Conservation (phyloP, 2,888 invertebrate species). For the Cordilura impudica region DNA sequence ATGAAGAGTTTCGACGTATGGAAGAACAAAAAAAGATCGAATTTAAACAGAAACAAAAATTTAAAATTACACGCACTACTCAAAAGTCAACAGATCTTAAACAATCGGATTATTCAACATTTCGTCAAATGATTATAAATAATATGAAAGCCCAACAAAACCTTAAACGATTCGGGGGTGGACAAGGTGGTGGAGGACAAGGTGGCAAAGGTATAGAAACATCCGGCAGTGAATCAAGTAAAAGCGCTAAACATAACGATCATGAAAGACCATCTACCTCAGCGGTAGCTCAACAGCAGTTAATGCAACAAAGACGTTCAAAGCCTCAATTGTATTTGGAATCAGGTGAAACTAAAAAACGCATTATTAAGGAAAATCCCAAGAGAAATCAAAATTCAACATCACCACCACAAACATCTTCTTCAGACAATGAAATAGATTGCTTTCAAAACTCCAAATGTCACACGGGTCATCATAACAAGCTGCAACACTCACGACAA, state of each 20-base stretch:
- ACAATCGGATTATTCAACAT: slow-evolving; percentile 65
- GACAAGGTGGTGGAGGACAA: not conserved
- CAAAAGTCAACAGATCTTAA: slow-evolving; percentile 32
- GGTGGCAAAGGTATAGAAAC: slow-evolving; percentile 25
- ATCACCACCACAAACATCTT: slow-evolving; percentile 63
- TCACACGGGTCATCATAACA: not conserved
- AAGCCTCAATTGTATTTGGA: slow-evolving; percentile 43
- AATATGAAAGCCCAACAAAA: slow-evolving; percentile 57
- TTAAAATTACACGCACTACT: not conserved
- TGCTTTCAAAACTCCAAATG: slow-evolving; percentile 38
- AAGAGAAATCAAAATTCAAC: slow-evolving; percentile 61
- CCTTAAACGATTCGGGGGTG: slow-evolving; percentile 25
- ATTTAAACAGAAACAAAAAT: slow-evolving; percentile 40
- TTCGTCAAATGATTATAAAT: slow-evolving; percentile 64
- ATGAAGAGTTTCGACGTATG: slow-evolving; percentile 68
- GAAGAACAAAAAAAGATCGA: slow-evolving; percentile 65
- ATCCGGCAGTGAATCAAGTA: slow-evolving; percentile 54
- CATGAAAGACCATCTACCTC: slow-evolving; percentile 63
- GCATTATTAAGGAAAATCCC: slow-evolving; percentile 32
- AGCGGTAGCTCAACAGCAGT: slow-evolving; percentile 52
- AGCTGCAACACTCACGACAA: slow-evolving; percentile 7
- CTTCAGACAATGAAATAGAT: slow-evolving; percentile 60
- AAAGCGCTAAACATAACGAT: slow-evolving; percentile 42
- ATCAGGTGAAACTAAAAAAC: slow-evolving; percentile 43
- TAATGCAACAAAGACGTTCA: slow-evolving; percentile 55